These are phyloP conservation scores for Ganaspis brasiliensis DNA, from an alignment of 2,888 invertebrate genomes.

Conservation along the genomic window DNA sequence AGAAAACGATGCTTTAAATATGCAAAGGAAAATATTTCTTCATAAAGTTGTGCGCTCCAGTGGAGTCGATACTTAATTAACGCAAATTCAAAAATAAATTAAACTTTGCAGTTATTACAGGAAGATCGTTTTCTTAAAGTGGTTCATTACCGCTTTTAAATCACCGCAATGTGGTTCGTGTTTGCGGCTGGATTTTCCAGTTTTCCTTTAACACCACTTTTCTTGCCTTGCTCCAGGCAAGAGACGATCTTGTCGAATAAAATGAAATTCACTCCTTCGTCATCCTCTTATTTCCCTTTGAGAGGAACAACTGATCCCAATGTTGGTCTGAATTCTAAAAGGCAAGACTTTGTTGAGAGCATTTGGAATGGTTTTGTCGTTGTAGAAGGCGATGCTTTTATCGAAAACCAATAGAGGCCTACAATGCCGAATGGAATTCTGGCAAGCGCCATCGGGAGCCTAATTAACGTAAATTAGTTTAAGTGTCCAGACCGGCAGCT, in stretches of 20 bases:
- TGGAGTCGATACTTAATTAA: conserved; percentile 31
- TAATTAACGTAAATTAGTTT: conserved; percentile 73
- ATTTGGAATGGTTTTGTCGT: background rate
- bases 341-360: conserved; percentile 6
- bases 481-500: conserved; percentile 64
- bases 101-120: conserved; percentile 4
- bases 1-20: conserved; percentile 6
- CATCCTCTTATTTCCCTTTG: conserved; percentile 21
- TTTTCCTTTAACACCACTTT: conserved; percentile 22
- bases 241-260: conserved; percentile 17
- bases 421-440: conserved; percentile 37
- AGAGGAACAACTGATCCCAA: conserved; percentile 23
- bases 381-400: conserved; percentile 45
- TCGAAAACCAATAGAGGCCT: conserved; percentile 57
- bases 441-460: conserved; percentile 55
- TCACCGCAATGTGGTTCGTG: conserved; percentile 22
- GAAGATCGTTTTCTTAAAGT: conserved; percentile 30
- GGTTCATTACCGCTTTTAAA: conserved; percentile 26
- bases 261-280: conserved; percentile 31
- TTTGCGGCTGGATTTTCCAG: background rate
- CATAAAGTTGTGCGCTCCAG: background rate
- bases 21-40: conserved; percentile 17
- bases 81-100: conserved; percentile 33
- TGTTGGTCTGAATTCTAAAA: conserved; percentile 22
- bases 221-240: background rate